A percentile compares a stretch with the other conserved stretches of the same genome.
phyloP scores from a whole-genome alignment of 2,113 vertebrate genomes.

The Chroicocephalus ridibundus region DNA sequence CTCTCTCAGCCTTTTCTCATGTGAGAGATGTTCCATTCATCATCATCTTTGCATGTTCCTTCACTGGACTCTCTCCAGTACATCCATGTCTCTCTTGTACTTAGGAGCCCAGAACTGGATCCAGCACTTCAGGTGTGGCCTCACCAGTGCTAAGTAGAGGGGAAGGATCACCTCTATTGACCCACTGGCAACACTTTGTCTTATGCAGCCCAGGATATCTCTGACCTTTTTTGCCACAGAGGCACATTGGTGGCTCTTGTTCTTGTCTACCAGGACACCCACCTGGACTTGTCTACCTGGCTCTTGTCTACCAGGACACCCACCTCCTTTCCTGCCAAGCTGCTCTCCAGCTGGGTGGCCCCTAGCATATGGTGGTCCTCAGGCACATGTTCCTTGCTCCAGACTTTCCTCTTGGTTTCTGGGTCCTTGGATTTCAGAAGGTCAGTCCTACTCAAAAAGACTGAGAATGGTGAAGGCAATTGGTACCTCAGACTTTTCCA shows the following conservation, averaged over 20 bases:
- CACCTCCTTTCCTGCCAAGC: neutral
- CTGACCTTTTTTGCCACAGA: neutral
- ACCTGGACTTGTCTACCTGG: no score
- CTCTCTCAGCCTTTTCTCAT: neutral
- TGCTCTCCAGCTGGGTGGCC: neutral
- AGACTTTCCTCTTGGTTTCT: neutral
- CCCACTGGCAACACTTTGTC: neutral
- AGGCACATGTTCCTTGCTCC: neutral
- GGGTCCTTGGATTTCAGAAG: neutral
- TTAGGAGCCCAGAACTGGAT: neutral
- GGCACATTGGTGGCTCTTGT: neutral
- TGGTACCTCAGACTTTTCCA: neutral
- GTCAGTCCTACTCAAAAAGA: neutral
- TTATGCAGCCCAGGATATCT: neutral
- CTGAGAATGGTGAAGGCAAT: neutral
- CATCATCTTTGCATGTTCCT: neutral
- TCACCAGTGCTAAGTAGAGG: neutral
- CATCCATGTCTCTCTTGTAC: neutral
- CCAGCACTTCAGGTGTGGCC: neutral
- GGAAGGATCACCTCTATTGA: neutral
- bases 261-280: no score
- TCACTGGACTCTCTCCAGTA: neutral
- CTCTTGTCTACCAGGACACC: no score
- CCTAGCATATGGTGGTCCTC: neutral
- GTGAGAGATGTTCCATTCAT: neutral